Percentiles rank a stretch among this genome's conserved stretches.
Conservation (phyloP, 2,888 invertebrate species). For the Amphipyra berbera region DNA sequence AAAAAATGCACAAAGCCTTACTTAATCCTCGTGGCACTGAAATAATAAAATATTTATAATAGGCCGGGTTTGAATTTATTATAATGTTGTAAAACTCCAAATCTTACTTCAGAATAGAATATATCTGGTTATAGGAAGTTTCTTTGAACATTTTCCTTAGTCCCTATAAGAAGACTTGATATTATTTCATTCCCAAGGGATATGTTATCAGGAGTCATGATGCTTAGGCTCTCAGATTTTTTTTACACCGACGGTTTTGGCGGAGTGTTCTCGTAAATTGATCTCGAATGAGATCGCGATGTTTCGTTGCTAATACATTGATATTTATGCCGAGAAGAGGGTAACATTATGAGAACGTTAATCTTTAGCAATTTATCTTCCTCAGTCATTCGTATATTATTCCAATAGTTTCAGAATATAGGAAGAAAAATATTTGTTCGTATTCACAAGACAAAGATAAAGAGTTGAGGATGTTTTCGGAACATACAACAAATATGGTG, state of each 20-base stretch:
- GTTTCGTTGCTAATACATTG: constrained; percentile 12
- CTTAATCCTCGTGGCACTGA: background rate
- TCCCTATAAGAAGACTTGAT: constrained; percentile 10
- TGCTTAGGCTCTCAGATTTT: constrained; percentile 37
- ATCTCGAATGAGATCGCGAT: constrained; percentile 21
- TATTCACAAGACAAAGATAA: background rate
- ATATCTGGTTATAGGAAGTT: constrained; percentile 5
- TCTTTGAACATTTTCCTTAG: constrained; percentile 24
- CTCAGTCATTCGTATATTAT: background rate
- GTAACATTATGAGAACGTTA: background rate
- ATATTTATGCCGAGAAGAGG: constrained; percentile 8
- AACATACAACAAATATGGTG: too few species aligned
- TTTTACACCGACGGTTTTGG: constrained; percentile 35
- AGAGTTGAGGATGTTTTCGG: too few species aligned
- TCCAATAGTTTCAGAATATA: background rate
- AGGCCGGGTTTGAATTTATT: constrained; percentile 7
- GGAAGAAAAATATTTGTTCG: background rate
- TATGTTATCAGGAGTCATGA: constrained; percentile 54
- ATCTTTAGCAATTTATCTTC: constrained; percentile 14
- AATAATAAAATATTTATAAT: constrained; percentile 2
- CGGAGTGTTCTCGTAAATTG: background rate
- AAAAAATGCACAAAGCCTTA: background rate
- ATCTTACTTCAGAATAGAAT: background rate
- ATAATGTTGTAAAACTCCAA: background rate
- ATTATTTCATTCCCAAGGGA: constrained; percentile 29